These are phyloP conservation scores for Psilopsiagon aurifrons DNA, from an alignment of 2,113 vertebrate genomes.

Conservation along the genomic window DNA sequence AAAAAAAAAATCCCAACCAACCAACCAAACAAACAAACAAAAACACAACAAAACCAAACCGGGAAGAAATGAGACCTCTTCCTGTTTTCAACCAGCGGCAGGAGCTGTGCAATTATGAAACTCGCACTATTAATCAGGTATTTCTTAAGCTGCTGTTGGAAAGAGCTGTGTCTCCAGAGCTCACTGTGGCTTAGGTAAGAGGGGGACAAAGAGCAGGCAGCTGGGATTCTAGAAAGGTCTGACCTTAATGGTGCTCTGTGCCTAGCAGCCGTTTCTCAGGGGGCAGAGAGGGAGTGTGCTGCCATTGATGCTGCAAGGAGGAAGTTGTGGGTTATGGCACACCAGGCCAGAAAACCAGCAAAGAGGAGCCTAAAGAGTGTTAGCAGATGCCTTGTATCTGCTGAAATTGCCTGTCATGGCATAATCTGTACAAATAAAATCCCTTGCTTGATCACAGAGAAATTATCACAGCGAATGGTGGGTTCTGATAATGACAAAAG, in stretches of 20 bases:
- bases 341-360: accelerated
- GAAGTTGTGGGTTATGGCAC: accelerated
- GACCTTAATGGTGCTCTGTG: accelerated
- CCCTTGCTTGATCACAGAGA: not conserved
- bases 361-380: not conserved
- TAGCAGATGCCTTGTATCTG: not conserved
- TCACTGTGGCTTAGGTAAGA: accelerated
- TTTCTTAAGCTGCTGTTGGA: not conserved
- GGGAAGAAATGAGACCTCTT: not conserved
- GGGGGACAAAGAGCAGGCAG: accelerated
- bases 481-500: not conserved
- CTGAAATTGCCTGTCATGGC: not conserved
- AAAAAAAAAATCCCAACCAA: too few species aligned
- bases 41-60: not conserved
- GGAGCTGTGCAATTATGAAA: not conserved
- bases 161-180: not conserved
- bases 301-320: not conserved
- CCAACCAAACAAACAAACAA: too few species aligned
- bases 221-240: accelerated
- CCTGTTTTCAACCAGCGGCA: accelerated
- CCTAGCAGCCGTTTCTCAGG: not conserved
- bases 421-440: not conserved
- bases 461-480: not conserved
- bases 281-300: accelerated
- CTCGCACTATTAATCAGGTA: not conserved